Conservation (phyloP, 1,140 invertebrate species). For the Epicauta chinensis region DNA sequence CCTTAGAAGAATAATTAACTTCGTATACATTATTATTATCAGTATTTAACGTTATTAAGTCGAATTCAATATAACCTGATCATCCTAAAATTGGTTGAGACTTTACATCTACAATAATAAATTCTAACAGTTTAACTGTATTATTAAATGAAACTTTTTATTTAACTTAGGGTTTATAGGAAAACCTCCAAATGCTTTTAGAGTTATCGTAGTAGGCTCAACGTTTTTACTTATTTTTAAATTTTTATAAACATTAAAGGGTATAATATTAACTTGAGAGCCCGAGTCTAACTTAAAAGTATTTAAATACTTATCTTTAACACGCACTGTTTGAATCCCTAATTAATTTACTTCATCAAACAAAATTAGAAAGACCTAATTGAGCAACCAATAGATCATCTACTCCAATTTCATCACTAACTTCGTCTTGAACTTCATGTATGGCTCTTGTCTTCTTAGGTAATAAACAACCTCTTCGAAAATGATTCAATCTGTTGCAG, state of each 20-base stretch:
- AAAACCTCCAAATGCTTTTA: slow-evolving; percentile 9
- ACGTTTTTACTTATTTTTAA: slow-evolving; percentile 1
- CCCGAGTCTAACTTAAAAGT: slow-evolving; percentile 11
- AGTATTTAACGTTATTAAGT: slow-evolving; percentile 5
- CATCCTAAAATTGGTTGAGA: slow-evolving; percentile 1
- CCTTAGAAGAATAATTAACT: neutral
- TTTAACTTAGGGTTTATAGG: slow-evolving; percentile 5
- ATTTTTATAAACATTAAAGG: slow-evolving; percentile 1
- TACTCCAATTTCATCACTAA: neutral
- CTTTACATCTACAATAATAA: slow-evolving; percentile 1
- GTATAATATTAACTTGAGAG: no score
- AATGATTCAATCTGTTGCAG: slow-evolving; percentile 11
- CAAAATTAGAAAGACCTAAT: slow-evolving; percentile 1
- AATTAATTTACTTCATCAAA: neutral
- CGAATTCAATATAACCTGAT: neutral
- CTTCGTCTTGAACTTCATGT: no score
- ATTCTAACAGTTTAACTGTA: neutral
- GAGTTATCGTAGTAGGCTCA: slow-evolving; percentile 1
- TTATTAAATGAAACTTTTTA: neutral
- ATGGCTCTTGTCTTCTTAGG: no score
- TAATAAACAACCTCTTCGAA: no score
- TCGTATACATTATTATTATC: neutral
- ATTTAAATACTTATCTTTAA: neutral
- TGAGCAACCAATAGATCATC: neutral
- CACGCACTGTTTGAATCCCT: neutral